Evolutionary conservation across 2,113 vertebrate species (phyloP).

Genomic region (Pagrus major): DNA sequence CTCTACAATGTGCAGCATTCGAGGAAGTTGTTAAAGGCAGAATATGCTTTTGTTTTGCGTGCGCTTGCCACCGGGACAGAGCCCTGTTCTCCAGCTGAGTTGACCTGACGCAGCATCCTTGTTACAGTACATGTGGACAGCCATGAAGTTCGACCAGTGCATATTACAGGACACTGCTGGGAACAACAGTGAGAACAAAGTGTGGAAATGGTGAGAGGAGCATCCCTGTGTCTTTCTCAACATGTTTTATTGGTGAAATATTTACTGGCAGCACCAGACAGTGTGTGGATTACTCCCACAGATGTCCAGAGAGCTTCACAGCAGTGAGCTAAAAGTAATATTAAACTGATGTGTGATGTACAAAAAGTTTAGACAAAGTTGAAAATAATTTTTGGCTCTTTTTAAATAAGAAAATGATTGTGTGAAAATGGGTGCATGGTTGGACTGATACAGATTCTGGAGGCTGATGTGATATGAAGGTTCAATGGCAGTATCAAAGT

Average conservation of each 20-base stretch:
- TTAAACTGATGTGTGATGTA: neutral
- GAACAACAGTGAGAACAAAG: conserved; percentile 57
- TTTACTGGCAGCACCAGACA: neutral
- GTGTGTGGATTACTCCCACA: neutral
- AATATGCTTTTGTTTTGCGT: conserved; percentile 33
- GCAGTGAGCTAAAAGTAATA: neutral
- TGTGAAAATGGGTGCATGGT: neutral
- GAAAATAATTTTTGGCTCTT: neutral
- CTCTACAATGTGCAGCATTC: conserved; percentile 14
- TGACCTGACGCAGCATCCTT: conserved; percentile 23
- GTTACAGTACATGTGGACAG: conserved; percentile 68
- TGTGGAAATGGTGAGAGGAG: conserved; percentile 79
- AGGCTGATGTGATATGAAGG: neutral
- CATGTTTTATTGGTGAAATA: conserved; percentile 3
- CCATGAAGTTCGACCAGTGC: conserved; percentile 78
- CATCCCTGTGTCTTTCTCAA: neutral
- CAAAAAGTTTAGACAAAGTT: neutral
- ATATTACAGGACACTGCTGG: conserved; percentile 50
- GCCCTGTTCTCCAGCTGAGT: conserved; percentile 33
- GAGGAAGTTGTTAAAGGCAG: conserved; percentile 25
- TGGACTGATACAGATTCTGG: neutral
- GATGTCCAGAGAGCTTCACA: neutral
- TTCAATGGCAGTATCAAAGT: neutral
- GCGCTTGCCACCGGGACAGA: conserved; percentile 6
- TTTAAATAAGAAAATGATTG: neutral